These are phyloP conservation scores for Poeciliopsis occidentalis DNA, from an alignment of 2,113 vertebrate species.

Conservation along the genomic window DNA sequence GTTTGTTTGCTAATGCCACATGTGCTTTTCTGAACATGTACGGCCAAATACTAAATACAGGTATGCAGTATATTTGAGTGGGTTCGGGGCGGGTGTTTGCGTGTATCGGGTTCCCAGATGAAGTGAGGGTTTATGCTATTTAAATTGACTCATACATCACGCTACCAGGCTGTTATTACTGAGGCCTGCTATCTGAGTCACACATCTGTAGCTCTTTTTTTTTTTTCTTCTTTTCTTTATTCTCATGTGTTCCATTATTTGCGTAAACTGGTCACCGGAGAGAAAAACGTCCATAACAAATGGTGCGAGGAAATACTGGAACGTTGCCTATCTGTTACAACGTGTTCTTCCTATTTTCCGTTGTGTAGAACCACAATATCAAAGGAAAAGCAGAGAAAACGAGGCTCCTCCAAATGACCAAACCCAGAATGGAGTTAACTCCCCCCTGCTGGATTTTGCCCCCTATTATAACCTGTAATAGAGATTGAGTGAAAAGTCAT, in stretches of 20 bases:
- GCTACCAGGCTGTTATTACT: constrained; percentile 58
- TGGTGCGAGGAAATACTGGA: constrained; percentile 64
- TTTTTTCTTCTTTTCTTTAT: constrained; percentile 8
- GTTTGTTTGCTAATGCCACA: constrained; percentile 47
- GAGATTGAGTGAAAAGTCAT: no score
- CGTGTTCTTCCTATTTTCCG: constrained; percentile 52
- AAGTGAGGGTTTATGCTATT: constrained; percentile 59
- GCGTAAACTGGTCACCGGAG: constrained; percentile 73
- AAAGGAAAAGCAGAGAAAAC: constrained; percentile 35
- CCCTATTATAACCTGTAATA: no score
- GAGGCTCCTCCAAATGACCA: neutral
- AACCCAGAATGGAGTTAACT: no score
- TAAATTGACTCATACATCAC: constrained; percentile 67
- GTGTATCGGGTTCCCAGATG: constrained; percentile 40
- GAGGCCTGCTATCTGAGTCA: constrained; percentile 63
- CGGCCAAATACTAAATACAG: constrained; percentile 22
- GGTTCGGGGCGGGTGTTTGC: neutral
- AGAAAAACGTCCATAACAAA: constrained; percentile 60
- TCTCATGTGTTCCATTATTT: constrained; percentile 53
- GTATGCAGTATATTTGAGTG: neutral
- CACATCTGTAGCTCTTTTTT: constrained; percentile 63
- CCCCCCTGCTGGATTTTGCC: no score
- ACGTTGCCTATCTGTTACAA: constrained; percentile 63
- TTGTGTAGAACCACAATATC: constrained; percentile 6
- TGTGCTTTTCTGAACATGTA: constrained; percentile 18